Conservation (phyloP, 2,888 invertebrate genomes). For the Plebejus argus region DNA sequence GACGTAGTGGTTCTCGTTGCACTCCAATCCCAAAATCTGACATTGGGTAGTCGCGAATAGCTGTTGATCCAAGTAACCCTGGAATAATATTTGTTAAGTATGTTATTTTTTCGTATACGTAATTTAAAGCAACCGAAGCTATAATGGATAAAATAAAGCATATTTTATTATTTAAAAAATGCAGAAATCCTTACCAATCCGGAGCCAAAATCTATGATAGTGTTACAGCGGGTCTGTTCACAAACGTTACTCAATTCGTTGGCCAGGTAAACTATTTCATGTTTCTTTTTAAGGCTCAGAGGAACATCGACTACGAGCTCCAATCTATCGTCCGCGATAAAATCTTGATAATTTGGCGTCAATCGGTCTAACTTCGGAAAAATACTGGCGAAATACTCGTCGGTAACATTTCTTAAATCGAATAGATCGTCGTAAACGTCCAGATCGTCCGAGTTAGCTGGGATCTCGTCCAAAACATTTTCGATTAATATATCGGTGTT, state of each 20-base stretch:
- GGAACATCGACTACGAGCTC: conserved; percentile 54
- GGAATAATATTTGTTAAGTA: conserved; percentile 48
- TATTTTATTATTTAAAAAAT: neutral
- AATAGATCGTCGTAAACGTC: conserved; percentile 51
- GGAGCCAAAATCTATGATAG: conserved; percentile 87
- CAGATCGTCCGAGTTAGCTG: conserved; percentile 51
- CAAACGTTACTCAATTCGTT: conserved; percentile 78
- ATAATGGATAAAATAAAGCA: neutral
- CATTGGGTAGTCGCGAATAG: conserved; percentile 80
- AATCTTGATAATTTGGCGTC: conserved; percentile 46
- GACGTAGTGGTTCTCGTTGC: conserved; percentile 76
- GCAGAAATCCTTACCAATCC: conserved; percentile 82
- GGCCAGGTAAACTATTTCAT: conserved; percentile 85
- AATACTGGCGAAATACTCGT: conserved; percentile 52
- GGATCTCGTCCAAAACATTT: conserved; percentile 77
- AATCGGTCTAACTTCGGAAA: conserved; percentile 52
- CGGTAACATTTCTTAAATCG: conserved; percentile 41
- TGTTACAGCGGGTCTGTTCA: conserved; percentile 62
- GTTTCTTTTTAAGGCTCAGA: conserved; percentile 84
- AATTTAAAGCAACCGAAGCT: no score
- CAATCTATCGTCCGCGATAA: conserved; percentile 42
- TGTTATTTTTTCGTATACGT: no score
- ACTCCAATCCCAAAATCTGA: conserved; percentile 85
- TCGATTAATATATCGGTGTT: conserved; percentile 84
- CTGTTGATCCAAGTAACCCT: conserved; percentile 89